phyloP scores from a whole-genome alignment of 1,140 invertebrate genomes.

The Drosophila eugracilis region DNA sequence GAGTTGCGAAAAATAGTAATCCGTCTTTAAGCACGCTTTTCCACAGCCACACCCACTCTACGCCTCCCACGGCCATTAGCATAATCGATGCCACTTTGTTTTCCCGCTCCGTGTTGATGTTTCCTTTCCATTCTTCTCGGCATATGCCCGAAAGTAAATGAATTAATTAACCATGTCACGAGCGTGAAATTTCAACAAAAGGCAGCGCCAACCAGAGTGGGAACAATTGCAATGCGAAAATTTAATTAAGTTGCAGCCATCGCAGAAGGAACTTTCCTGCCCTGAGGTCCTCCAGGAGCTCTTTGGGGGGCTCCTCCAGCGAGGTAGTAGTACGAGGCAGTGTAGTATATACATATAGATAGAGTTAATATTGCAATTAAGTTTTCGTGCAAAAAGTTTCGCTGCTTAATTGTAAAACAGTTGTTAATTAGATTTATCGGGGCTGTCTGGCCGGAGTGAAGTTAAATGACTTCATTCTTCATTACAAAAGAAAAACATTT shows the following conservation, averaged over 20 bases:
- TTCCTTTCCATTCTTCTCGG: slow-evolving; percentile 29
- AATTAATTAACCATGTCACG: slow-evolving; percentile 80
- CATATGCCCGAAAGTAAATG: slow-evolving; percentile 62
- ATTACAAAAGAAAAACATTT: slow-evolving; percentile 5
- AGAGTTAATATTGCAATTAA: slow-evolving; percentile 73
- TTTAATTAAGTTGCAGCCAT: slow-evolving; percentile 74
- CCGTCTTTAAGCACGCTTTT: slow-evolving; percentile 26
- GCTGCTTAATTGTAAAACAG: slow-evolving; percentile 52
- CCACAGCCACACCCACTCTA: too few relatives aligned
- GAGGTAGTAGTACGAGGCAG: too few relatives aligned
- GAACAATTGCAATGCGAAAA: slow-evolving; percentile 73
- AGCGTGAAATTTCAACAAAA: slow-evolving; percentile 76
- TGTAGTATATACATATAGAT: slow-evolving; percentile 14
- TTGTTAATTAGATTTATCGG: slow-evolving; percentile 61
- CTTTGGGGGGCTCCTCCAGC: background rate
- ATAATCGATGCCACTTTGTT: slow-evolving; percentile 78
- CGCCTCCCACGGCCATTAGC: slow-evolving; percentile 47
- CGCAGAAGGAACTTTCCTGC: slow-evolving; percentile 27
- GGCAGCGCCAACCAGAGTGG: slow-evolving; percentile 42
- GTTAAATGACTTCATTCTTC: slow-evolving; percentile 16
- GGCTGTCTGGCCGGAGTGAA: slow-evolving; percentile 17
- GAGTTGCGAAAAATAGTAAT: slow-evolving; percentile 13
- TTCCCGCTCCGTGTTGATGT: slow-evolving; percentile 26
- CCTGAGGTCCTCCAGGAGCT: slow-evolving; percentile 11
- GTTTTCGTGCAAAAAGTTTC: slow-evolving; percentile 53